phyloP scores from a whole-genome alignment of 2,797 vertebrate genomes.

The Lates japonicus region DNA sequence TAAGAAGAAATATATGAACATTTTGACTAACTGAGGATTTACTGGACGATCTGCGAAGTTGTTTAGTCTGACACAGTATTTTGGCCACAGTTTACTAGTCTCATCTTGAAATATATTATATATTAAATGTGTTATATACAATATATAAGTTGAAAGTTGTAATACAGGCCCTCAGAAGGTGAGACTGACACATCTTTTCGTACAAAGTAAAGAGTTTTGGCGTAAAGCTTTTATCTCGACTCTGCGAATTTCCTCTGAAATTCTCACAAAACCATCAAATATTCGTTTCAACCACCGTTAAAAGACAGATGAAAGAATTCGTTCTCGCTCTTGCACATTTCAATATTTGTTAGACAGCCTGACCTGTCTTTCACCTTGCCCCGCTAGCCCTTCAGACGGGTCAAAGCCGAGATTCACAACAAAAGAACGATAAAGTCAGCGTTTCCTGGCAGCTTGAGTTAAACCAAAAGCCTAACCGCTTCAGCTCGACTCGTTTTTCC shows the following conservation, averaged over 20 bases:
- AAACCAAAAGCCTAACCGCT: conserved; percentile 45
- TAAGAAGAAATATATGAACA: neutral
- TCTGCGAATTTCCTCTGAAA: neutral
- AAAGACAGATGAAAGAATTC: neutral
- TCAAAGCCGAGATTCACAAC: conserved; percentile 96
- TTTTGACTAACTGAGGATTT: neutral
- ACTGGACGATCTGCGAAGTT: neutral
- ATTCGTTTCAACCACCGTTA: conserved; percentile 9
- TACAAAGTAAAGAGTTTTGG: neutral
- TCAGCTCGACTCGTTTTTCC: conserved; percentile 28
- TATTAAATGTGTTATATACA: too few relatives aligned
- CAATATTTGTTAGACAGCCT: conserved; percentile 93
- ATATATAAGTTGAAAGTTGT: neutral
- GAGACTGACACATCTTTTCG: neutral
- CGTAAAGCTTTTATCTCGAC: neutral
- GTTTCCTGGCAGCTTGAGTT: conserved; percentile 68
- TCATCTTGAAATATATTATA: neutral
- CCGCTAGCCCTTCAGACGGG: conserved; percentile 93
- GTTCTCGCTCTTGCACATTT: conserved; percentile 83
- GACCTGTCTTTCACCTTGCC: conserved; percentile 98
- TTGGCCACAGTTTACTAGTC: neutral
- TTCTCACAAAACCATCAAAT: neutral
- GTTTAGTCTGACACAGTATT: neutral
- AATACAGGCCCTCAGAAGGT: neutral
- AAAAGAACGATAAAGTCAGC: conserved; percentile 96